Percentiles rank a stretch among this genome's conserved stretches.
These are phyloP conservation scores for Cydia fagiglandana DNA, from an alignment of 1,140 invertebrate genomes.

Conservation along the genomic window DNA sequence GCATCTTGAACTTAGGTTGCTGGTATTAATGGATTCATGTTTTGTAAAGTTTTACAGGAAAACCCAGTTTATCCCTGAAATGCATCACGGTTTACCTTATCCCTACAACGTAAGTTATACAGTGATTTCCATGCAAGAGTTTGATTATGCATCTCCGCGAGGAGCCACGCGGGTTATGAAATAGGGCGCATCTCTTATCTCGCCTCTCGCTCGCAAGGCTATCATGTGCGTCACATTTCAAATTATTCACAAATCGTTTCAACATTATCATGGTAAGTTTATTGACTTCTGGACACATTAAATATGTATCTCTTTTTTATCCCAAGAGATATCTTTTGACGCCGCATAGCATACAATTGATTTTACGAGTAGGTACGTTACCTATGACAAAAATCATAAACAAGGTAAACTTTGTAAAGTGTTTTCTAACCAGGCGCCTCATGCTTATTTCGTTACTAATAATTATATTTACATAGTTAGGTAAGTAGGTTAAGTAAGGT, in stretches of 20 bases:
- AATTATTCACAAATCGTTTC: constrained; percentile 72
- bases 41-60: constrained; percentile 9
- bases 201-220: constrained; percentile 55
- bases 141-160: constrained; percentile 23
- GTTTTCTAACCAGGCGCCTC: background rate
- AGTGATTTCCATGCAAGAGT: constrained; percentile 36
- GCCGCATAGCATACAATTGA: constrained; percentile 31
- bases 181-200: constrained; percentile 59
- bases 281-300: constrained; percentile 46
- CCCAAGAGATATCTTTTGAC: constrained; percentile 15
- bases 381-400: constrained; percentile 36
- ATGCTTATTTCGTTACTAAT: background rate
- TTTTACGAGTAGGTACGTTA: background rate
- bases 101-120: constrained; percentile 36
- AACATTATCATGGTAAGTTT: constrained; percentile 62
- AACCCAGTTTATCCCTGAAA: constrained; percentile 9
- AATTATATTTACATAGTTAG: background rate
- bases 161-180: constrained; percentile 49
- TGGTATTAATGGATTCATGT: background rate
- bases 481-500: background rate
- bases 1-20: background rate
- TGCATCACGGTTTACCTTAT: constrained; percentile 2
- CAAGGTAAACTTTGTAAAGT: background rate
- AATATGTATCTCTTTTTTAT: constrained; percentile 35
- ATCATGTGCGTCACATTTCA: constrained; percentile 66